Evolutionary conservation across 2,797 vertebrate genomes (phyloP).

Genomic region (Oreochromis mossambicus): DNA sequence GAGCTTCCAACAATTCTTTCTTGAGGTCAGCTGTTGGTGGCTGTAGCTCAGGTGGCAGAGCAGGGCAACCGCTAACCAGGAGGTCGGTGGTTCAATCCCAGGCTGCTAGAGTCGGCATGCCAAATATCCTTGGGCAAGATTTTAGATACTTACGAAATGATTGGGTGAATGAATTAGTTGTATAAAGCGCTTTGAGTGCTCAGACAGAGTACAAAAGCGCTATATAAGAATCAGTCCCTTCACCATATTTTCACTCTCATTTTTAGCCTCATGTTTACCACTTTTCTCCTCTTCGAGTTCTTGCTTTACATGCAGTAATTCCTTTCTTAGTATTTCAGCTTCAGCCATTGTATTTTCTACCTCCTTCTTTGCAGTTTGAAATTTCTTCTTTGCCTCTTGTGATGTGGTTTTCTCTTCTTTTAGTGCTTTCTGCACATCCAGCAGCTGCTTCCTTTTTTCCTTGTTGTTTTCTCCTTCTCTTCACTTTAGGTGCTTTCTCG

Average conservation of each 20-base stretch:
- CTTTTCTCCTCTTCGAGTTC: background rate
- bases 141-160: too few relatives aligned
- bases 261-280: background rate
- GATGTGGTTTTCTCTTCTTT: background rate
- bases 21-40: background rate
- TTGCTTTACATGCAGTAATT: background rate
- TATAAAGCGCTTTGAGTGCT: too few relatives aligned
- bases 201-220: too few relatives aligned
- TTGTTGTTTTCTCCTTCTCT: background rate
- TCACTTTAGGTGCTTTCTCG: background rate
- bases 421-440: background rate
- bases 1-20: background rate
- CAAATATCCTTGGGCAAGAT: too few relatives aligned
- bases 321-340: background rate
- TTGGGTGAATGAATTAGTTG: too few relatives aligned
- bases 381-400: background rate
- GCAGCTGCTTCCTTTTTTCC: background rate
- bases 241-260: background rate
- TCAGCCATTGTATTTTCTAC: background rate
- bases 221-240: too few relatives aligned
- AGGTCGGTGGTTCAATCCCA: too few relatives aligned
- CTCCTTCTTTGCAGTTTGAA: background rate
- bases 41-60: too few relatives aligned
- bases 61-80: too few relatives aligned
- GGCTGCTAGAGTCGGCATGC: too few relatives aligned